phyloP scores from a whole-genome alignment of 2,888 invertebrate genomes.

The Pheosia gnoma region DNA sequence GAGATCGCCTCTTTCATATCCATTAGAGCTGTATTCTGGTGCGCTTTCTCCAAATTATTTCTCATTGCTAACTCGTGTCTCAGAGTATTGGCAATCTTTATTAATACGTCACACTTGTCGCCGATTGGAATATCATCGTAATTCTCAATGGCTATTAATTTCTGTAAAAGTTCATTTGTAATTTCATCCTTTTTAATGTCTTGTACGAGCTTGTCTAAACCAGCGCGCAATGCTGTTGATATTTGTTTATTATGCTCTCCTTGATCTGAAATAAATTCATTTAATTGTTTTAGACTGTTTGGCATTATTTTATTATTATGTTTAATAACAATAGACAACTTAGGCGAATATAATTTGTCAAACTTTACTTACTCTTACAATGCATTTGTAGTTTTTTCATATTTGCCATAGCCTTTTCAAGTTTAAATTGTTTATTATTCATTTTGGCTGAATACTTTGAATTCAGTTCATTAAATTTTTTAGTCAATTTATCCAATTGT shows the following conservation, averaged over 20 bases:
- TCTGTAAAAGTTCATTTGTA: conserved; percentile 37
- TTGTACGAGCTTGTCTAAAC: conserved; percentile 42
- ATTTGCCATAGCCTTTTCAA: conserved; percentile 34
- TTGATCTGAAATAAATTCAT: conserved; percentile 36
- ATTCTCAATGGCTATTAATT: conserved; percentile 27
- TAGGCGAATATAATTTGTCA: no score
- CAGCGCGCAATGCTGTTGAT: conserved; percentile 33
- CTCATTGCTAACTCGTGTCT: conserved; percentile 42
- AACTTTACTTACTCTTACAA: conserved; percentile 47
- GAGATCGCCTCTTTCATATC: conserved; percentile 44
- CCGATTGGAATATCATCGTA: conserved; percentile 15
- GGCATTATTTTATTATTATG: no score
- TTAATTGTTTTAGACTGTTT: neutral
- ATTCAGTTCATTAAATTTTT: conserved; percentile 36
- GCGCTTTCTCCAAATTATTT: conserved; percentile 42
- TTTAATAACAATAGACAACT: no score
- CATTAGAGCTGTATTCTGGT: conserved; percentile 37
- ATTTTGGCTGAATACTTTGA: conserved; percentile 32
- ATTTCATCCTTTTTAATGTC: conserved; percentile 38
- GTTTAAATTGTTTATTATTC: conserved; percentile 33
- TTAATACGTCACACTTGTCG: conserved; percentile 42
- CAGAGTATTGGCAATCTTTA: conserved; percentile 46
- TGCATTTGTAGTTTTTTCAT: conserved; percentile 41
- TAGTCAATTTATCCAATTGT: conserved; percentile 29
- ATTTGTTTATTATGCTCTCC: conserved; percentile 35